phyloP scores from a whole-genome alignment of 2,113 vertebrate species.

The Rhinolophus sinicus region DNA sequence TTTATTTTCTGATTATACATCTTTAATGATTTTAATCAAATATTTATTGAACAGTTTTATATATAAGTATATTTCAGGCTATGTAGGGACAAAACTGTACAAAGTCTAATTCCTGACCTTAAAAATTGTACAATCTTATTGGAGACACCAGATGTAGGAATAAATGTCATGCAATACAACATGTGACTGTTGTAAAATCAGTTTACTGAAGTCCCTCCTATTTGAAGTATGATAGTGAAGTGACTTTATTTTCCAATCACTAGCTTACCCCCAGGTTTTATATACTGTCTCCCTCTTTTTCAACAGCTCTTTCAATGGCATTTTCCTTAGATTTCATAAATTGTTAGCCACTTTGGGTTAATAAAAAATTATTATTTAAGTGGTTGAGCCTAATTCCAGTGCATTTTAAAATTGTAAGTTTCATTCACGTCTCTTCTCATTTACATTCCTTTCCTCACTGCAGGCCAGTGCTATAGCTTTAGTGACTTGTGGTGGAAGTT shows the following conservation, averaged over 20 bases:
- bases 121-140: neutral
- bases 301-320: neutral
- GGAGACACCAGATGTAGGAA: neutral
- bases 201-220: neutral
- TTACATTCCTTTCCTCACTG: neutral
- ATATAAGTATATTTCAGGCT: neutral
- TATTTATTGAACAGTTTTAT: neutral
- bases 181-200: neutral
- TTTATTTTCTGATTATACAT: neutral
- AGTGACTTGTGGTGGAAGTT: neutral
- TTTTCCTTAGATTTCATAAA: constrained; percentile 4
- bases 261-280: neutral
- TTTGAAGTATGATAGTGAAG: neutral
- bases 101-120: neutral
- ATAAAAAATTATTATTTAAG: neutral
- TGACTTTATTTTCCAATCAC: neutral
- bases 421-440: neutral
- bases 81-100: neutral
- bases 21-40: neutral
- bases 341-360: neutral
- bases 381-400: neutral
- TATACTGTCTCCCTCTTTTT: neutral
- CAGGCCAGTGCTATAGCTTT: neutral
- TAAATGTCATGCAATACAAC: neutral
- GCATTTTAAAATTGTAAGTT: neutral